phyloP scores from a whole-genome alignment of 2,797 vertebrate genomes.

The Siniperca undulata region DNA sequence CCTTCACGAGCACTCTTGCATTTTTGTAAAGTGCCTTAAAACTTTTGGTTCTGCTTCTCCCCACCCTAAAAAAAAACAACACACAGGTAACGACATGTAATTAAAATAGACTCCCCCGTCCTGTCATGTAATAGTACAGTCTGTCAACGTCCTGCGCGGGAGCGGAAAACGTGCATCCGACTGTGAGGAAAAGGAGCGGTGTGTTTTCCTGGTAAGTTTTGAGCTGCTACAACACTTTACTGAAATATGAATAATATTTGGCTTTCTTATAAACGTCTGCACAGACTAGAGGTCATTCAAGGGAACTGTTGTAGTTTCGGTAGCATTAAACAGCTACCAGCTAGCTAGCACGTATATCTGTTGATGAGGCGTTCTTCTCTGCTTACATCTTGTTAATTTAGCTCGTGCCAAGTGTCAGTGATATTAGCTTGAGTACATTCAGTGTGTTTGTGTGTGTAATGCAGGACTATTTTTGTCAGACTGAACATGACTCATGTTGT shows the following conservation, averaged over 20 bases:
- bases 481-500: conserved; percentile 10
- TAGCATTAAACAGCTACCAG: background rate
- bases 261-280: fast-evolving
- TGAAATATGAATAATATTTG: background rate
- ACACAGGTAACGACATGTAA: background rate
- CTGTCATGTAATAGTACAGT: conserved; percentile 66
- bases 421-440: background rate
- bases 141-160: conserved; percentile 81
- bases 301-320: background rate
- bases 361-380: conserved; percentile 8
- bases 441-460: background rate
- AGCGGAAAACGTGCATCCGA: conserved; percentile 76
- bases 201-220: conserved; percentile 37
- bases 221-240: background rate
- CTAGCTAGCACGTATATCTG: conserved; percentile 38
- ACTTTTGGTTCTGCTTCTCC: fast-evolving
- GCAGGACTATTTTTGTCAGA: background rate
- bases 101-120: conserved; percentile 19
- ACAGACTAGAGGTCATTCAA: background rate
- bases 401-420: background rate
- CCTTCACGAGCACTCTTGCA: fast-evolving
- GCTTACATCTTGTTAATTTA: background rate
- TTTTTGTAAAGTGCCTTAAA: fast-evolving
- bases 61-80: too few relatives aligned
- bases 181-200: conserved; percentile 46